These are phyloP conservation scores for Lasioglossum villosulum DNA, from an alignment of 2,888 invertebrate species.

Conservation along the genomic window DNA sequence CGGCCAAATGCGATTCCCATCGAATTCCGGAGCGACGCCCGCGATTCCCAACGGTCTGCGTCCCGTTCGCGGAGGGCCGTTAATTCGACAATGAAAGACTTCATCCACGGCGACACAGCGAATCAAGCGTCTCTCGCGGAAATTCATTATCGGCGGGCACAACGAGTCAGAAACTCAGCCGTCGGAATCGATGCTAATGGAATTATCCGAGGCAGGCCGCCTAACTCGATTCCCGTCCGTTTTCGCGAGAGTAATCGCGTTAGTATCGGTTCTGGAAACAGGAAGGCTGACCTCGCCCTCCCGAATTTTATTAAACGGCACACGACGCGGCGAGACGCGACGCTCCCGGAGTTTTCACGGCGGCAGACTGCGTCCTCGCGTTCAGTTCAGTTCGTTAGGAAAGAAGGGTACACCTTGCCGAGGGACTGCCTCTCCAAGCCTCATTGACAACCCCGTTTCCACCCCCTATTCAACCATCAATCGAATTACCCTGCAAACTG, in stretches of 20 bases:
- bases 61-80: background rate
- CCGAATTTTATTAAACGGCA: conserved; percentile 69
- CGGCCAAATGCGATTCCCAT: background rate
- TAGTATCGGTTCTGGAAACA: conserved; percentile 70
- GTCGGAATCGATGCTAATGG: conserved; percentile 62
- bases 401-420: background rate
- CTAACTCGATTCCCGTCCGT: conserved; percentile 71
- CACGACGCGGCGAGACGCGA: conserved; percentile 1
- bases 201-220: conserved; percentile 59
- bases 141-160: conserved; percentile 49
- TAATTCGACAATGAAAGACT: conserved; percentile 48
- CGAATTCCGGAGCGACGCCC: background rate
- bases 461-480: conserved; percentile 35
- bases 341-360: background rate
- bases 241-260: conserved; percentile 70
- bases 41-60: background rate
- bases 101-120: conserved; percentile 23
- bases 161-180: conserved; percentile 42
- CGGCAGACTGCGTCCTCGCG: conserved; percentile 21
- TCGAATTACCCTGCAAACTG: conserved; percentile 50
- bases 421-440: background rate
- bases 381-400: conserved; percentile 65
- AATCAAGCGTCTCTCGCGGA: conserved; percentile 49
- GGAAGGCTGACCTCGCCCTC: conserved; percentile 64
- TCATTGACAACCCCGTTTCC: conserved; percentile 18